A percentile compares a stretch with the other conserved stretches of the same genome.
phyloP scores from a whole-genome alignment of 2,797 vertebrate genomes.

The Alauda arvensis region DNA sequence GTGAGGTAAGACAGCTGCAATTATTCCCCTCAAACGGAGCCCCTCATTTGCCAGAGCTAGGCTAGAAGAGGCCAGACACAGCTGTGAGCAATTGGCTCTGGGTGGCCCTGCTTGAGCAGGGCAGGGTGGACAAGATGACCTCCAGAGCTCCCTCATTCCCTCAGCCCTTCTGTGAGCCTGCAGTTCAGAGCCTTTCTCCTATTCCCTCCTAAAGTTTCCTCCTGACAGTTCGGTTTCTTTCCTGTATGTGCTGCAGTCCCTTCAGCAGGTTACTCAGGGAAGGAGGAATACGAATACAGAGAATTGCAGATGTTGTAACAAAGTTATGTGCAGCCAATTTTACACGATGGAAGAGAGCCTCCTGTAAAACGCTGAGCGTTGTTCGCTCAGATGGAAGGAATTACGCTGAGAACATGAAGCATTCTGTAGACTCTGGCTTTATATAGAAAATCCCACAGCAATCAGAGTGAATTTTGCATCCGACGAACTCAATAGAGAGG shows the following conservation, averaged over 20 bases:
- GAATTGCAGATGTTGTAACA: neutral
- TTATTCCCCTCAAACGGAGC: neutral
- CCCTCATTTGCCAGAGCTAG: neutral
- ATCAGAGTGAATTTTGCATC: neutral
- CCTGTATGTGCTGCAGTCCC: neutral
- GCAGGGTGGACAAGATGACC: neutral
- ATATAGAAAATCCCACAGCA: neutral
- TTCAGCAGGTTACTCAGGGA: neutral
- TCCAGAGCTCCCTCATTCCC: neutral
- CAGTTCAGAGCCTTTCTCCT: neutral
- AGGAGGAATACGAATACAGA: neutral
- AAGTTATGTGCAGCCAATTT: neutral
- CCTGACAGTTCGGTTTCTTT: neutral
- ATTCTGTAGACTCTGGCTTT: neutral
- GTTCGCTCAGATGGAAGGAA: neutral
- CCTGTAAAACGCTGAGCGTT: neutral
- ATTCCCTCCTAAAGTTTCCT: neutral
- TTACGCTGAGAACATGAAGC: neutral
- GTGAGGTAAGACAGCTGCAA: neutral
- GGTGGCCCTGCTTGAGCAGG: neutral
- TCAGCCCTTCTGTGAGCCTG: neutral
- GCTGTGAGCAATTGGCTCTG: neutral
- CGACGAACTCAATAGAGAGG: neutral
- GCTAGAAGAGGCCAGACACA: neutral
- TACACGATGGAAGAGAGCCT: neutral